Evolutionary conservation across 2,888 invertebrate genomes (phyloP), one percentile per base, ranked within the genome.

Genomic region (Portevinia maculata): DNA sequence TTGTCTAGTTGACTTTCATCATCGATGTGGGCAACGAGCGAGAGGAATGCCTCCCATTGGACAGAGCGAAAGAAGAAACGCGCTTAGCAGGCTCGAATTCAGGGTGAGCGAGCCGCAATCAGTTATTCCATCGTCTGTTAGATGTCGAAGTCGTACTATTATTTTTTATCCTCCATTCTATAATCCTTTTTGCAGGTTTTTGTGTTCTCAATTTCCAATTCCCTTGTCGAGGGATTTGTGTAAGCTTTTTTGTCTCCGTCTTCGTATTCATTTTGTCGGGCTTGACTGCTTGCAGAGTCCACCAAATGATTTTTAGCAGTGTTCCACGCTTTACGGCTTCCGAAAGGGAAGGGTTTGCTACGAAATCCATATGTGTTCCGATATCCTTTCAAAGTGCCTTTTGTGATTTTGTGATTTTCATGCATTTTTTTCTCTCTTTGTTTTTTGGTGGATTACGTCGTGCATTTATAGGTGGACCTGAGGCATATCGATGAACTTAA

Each of bases 401-500:
- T 48, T 46, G 53, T 62, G 64, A 50, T 50, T 64, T 41, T 41
- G 46, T 64, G 48, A 8, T 62, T 74, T 55, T 41, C 9, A 0
- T 59, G 50, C 53, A 8, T 11, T 37, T 48, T 57, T 15, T 21
- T 48, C 46, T 55, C 24, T 28, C 71, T n/a, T 13, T 34, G 1
- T 11, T 39, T 39, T 3, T 39, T 39, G 13, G 15, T 13, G 15
- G 15, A n/a, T 39, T 8, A 37, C 37, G n/a, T 60, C 17, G 48
- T 6, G 2, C 11, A 9, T 55, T 69, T 86, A 17, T 86, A 98
- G 97, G 97, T 98, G 91, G 97, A 97, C 91, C 92, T 97, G 89
- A 93, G 97, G 87, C 97, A 97, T 89, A 96, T 97, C 95, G 97
- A 97, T 89, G 97, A 97, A 91, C 94, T 95, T 88, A 94, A 95